Percentiles rank a stretch among this genome's conserved stretches.
Conservation (phyloP, 2,888 invertebrate genomes). For the Autographa gamma region DNA sequence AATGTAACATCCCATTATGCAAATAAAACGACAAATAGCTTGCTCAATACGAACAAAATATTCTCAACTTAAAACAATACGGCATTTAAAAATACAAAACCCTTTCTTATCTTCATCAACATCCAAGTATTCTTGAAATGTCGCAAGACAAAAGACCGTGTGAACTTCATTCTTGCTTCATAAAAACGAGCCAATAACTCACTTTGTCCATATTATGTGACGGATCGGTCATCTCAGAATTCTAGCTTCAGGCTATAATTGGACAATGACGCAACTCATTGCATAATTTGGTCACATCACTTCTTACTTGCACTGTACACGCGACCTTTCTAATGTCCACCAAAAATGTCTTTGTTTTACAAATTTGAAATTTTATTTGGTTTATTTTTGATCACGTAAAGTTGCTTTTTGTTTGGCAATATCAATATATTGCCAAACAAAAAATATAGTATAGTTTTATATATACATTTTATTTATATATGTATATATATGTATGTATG, state of each 20-base stretch:
- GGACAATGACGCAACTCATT: conserved; percentile 78
- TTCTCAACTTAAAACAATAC: conserved; percentile 81
- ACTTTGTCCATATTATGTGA: conserved; percentile 78
- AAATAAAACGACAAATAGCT: conserved; percentile 62
- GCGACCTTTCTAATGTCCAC: conserved; percentile 73
- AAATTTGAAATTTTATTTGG: conserved; percentile 7
- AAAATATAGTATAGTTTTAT: no score
- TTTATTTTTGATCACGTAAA: conserved; percentile 13
- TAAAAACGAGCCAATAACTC: conserved; percentile 77
- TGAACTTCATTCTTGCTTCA: conserved; percentile 78
- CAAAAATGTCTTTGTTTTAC: conserved; percentile 37
- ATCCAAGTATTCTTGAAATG: conserved; percentile 79
- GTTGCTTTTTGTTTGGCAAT: conserved; percentile 30
- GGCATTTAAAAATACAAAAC: conserved; percentile 82
- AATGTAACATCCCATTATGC: conserved; percentile 50
- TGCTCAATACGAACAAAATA: conserved; percentile 75
- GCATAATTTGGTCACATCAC: conserved; percentile 76
- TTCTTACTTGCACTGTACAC: conserved; percentile 67
- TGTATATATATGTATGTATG: no score
- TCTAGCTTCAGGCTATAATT: conserved; percentile 79
- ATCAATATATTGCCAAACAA: no score
- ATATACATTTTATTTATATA: no score
- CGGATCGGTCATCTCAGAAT: conserved; percentile 80
- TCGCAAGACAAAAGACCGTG: conserved; percentile 83
- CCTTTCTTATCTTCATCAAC: conserved; percentile 80